Evolutionary conservation across 2,888 invertebrate species (phyloP).

Genomic region (Nymphalis urticae): DNA sequence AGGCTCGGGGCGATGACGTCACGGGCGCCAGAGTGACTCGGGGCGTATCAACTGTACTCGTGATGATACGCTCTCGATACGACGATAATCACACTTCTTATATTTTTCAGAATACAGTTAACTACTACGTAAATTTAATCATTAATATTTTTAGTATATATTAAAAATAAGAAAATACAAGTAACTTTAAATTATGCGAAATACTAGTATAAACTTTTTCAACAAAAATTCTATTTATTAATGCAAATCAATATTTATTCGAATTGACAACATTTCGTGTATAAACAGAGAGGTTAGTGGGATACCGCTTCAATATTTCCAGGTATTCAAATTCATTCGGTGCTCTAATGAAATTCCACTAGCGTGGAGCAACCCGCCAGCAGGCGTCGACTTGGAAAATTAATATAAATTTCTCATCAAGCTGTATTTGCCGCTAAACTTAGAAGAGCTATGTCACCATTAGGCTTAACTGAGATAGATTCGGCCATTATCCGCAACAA

Average conservation of each 20-base stretch:
- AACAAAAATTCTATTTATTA: background rate
- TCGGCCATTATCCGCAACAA: constrained; percentile 20
- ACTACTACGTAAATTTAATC: too few relatives aligned
- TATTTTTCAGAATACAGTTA: too few relatives aligned
- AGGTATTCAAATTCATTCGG: constrained; percentile 27
- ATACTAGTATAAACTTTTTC: too few relatives aligned
- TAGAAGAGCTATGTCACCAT: constrained; percentile 23
- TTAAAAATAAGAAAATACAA: too few relatives aligned
- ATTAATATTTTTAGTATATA: too few relatives aligned
- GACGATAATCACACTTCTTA: constrained; percentile 50
- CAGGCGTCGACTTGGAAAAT: constrained; percentile 50
- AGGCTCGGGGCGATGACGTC: constrained; percentile 63
- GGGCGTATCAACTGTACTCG: constrained; percentile 58
- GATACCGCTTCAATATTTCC: constrained; percentile 18
- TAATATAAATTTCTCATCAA: constrained; percentile 48
- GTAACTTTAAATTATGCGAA: too few relatives aligned
- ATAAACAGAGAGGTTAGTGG: constrained; percentile 17
- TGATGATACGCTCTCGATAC: constrained; percentile 59
- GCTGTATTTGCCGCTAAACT: constrained; percentile 34
- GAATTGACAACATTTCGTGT: background rate
- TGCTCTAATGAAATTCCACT: constrained; percentile 40
- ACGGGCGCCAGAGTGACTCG: constrained; percentile 66
- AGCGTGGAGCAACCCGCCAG: constrained; percentile 36
- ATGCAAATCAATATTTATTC: background rate
- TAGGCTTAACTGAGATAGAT: constrained; percentile 26